Base-by-base conservation (phyloP, 2,113 vertebrate species). In the Tupaia chinensis region DNA sequence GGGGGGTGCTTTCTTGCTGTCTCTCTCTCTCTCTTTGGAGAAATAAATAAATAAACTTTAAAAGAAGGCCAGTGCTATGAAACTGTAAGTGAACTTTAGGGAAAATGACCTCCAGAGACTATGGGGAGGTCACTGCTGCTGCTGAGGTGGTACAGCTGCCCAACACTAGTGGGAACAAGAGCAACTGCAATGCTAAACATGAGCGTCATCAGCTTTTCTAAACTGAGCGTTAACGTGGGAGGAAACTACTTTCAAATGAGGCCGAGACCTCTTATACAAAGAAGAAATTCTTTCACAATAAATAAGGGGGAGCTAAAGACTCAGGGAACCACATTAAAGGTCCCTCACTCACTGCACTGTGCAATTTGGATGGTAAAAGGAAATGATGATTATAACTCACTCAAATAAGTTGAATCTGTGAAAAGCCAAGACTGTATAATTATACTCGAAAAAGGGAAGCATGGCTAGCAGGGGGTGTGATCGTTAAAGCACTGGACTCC, bases 271-370 rank as follows among this genome's bases (percentile, higher is more conserved):
- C 69, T 83, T 89, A 27, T 27, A 90, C 32, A 82, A 93, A 81
- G 29, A 72, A 34, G 58, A 85, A 68, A 83, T 60, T 61, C 11
- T 90, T 77, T 88, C 58, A 83, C 56, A 83, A 73, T 93, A 91
- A 83, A 60, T 29, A 69, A 87, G 58, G 53, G 11, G 79, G 19
- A 58, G 20, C 66, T 70, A 83, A 73, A 93, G 44, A 53, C 17
- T 27, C 17, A 65, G 13, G 29, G 16, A 65, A 54, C 19, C 7
- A 29, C 20, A 9, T 17, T 58, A 65, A 65, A 79, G 53, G 74
- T 7, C 11, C 2, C 3, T 3, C 79, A 44, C 7, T 25, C n/a
- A 11, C 70, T 32, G 84, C 29, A 4, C 27, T 65, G 44, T 80
- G 58, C 94, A 87, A 56, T 76, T 4, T 56, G 16, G 60, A 22